Base-by-base conservation (phyloP, 2,888 invertebrate genomes). In the Lissonota sp. region DNA sequence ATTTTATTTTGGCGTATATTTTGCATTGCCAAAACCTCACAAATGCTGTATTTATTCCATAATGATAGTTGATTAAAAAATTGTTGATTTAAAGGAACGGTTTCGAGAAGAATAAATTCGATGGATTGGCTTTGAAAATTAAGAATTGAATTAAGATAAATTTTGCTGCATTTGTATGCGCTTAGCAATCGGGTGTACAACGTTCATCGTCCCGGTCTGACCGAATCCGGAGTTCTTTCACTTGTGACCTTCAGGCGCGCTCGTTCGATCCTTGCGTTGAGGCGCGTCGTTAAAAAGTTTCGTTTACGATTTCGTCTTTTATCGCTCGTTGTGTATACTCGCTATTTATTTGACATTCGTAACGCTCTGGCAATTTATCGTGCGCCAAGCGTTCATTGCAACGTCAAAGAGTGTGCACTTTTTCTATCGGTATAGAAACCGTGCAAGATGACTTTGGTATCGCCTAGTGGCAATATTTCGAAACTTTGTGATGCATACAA, bases 221-320 rank as follows among this genome's bases (percentile, higher is more conserved):
- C 73, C 63, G 58, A 64, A 69, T 67, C 69, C 58, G 57, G 64
- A 63, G 58, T 73, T 77, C 57, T 72, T 77, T 73, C 73, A 80
- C 80, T 80, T 77, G 73, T 39, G 12, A 64, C 72, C 72, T 37
- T 60, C 12, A 46, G 64, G 44, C 77, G 73, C 64, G 63, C 77
- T 62, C 62, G 49, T 72, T 57, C 53, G 71, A 76, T 37, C 73
- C 51, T 49, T 74, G 51, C 69, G 70, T 58, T 55, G 49, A 39
- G 53, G 39, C 40, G 10, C 74, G 69, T 26, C 55, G 53, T 39
- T 14, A 42, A 26, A 39, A 26, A 49, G 49, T 49, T 49, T 10
- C 49, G 49, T 49, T 6, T 12, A 12, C 49, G 49, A 49, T 49
- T 49, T 49, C n/a, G 49, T 12, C n/a, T 49, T 46, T 46, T 8